Percentiles rank a stretch among this genome's conserved stretches.
phyloP scores from a whole-genome alignment of 2,888 invertebrate genomes.

The Ochropacha duplaris region DNA sequence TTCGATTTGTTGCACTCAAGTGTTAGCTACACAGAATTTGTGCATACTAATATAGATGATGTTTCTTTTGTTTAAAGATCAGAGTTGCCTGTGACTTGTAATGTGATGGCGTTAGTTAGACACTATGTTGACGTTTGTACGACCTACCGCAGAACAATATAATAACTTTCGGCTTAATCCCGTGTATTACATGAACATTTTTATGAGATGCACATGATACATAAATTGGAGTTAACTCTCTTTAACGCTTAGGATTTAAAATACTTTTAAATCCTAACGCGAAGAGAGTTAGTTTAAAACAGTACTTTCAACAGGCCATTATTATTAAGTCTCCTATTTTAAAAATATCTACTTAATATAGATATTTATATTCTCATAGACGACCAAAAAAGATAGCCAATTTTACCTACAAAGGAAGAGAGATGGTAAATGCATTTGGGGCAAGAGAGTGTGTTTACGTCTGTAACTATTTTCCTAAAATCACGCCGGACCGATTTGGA shows the following conservation, averaged over 20 bases:
- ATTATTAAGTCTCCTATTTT: neutral
- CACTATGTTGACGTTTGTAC: slow-evolving; percentile 34
- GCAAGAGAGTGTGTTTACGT: too few species aligned
- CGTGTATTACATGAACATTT: slow-evolving; percentile 66
- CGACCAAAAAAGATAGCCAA: too few species aligned
- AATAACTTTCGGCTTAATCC: slow-evolving; percentile 70
- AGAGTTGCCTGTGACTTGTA: slow-evolving; percentile 27
- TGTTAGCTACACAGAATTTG: slow-evolving; percentile 15
- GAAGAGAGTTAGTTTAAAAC: slow-evolving; percentile 27
- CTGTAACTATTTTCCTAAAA: too few species aligned
- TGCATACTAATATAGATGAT: slow-evolving; percentile 34
- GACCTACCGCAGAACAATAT: slow-evolving; percentile 76
- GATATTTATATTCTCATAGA: too few species aligned
- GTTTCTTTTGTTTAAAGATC: slow-evolving; percentile 20
- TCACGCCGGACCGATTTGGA: too few species aligned
- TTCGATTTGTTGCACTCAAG: slow-evolving; percentile 51
- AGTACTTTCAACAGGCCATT: slow-evolving; percentile 25
- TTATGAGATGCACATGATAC: slow-evolving; percentile 63
- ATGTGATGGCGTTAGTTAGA: slow-evolving; percentile 20
- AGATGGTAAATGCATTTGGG: too few species aligned
- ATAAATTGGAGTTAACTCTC: slow-evolving; percentile 46
- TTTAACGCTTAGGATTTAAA: too few species aligned
- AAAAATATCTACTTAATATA: too few species aligned
- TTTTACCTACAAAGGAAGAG: too few species aligned
- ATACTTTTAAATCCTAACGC: slow-evolving; percentile 31